Conservation (phyloP, 1,140 invertebrate genomes). For the Diachasmimorpha longicaudata region DNA sequence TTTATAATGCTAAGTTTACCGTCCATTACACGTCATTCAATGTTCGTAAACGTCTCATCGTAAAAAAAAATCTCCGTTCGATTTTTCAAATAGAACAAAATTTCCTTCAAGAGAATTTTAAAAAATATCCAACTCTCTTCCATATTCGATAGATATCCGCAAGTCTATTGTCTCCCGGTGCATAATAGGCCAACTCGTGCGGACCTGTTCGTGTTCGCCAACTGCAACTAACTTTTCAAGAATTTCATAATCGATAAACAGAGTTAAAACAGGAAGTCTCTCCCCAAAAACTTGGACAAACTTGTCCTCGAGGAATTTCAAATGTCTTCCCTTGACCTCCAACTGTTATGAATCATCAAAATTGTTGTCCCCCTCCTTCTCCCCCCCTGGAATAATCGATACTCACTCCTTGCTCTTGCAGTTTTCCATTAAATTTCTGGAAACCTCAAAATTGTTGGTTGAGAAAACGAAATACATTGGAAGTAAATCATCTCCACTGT, state of each 20-base stretch:
- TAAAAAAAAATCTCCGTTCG: background rate
- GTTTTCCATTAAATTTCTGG: background rate
- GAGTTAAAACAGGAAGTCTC: background rate
- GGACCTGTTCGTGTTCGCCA: background rate
- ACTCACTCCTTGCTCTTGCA: background rate
- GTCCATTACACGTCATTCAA: background rate
- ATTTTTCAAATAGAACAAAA: background rate
- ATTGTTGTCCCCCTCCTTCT: background rate
- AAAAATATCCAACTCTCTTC: background rate
- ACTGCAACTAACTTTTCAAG: background rate
- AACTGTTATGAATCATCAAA: background rate
- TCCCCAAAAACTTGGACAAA: background rate
- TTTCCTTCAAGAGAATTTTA: background rate
- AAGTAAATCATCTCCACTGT: background rate
- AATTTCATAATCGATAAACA: conserved; percentile 12
- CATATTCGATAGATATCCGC: background rate
- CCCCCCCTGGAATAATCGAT: background rate
- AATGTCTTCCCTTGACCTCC: background rate
- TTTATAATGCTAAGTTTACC: background rate
- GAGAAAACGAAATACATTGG: background rate
- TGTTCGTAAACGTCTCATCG: background rate
- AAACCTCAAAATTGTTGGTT: background rate
- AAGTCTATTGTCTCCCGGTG: background rate
- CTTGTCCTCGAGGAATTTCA: background rate
- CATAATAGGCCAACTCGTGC: conserved; percentile 2